Conservation (phyloP, 2,113 vertebrate species). For the Psettodes erumei region DNA sequence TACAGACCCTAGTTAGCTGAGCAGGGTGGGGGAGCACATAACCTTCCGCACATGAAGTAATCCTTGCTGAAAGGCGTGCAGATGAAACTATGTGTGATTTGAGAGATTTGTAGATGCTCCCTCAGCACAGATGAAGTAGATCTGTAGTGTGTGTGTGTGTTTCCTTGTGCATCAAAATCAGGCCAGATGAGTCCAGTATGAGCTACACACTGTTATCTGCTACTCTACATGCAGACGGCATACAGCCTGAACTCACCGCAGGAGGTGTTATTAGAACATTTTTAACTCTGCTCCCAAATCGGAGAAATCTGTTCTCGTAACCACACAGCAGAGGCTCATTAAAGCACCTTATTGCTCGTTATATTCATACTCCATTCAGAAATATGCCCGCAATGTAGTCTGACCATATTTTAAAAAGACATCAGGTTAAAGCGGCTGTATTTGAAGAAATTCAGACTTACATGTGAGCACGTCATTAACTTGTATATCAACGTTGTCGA, state of each 20-base stretch:
- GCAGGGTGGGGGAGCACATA: neutral
- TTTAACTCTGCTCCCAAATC: neutral
- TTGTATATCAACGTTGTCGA: no score
- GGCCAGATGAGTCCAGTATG: no score
- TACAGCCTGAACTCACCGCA: neutral
- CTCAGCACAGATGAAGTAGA: constrained; percentile 51
- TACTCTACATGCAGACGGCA: neutral
- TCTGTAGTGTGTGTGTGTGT: constrained; percentile 28
- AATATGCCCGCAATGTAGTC: neutral
- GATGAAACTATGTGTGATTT: constrained; percentile 64
- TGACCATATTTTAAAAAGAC: neutral
- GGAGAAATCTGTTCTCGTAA: constrained; percentile 1
- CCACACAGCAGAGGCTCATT: neutral
- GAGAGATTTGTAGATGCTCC: constrained; percentile 34
- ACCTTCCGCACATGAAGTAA: constrained; percentile 48
- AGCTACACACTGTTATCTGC: constrained; percentile 17
- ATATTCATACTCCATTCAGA: neutral
- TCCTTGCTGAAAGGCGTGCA: constrained; percentile 57
- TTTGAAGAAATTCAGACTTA: no score
- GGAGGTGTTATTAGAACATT: neutral
- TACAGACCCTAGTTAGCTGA: constrained; percentile 3
- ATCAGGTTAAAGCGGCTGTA: neutral
- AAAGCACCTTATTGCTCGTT: neutral
- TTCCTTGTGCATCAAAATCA: constrained; percentile 25
- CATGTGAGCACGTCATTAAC: no score